Base-by-base conservation (phyloP, 2,113 vertebrate genomes). In the Alethe diademata region DNA sequence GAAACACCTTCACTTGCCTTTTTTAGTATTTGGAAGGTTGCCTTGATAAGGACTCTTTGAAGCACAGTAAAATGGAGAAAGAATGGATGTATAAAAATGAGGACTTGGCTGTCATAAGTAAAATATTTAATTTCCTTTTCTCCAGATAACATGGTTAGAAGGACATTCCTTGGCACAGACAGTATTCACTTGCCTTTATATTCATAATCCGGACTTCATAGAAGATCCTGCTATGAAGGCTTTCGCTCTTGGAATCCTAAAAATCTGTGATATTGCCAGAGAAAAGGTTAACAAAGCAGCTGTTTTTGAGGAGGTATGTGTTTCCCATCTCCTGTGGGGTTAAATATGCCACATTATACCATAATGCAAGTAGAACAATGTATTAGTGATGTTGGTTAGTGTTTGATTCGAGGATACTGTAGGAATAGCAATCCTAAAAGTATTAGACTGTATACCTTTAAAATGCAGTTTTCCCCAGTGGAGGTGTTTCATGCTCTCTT, bases 221-320 rank as follows among this genome's bases (percentile, higher is more conserved):
- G 99, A 99, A 97, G 99, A 99, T 97, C 99, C 99, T 66, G 98
- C 99, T 70, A 99, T 99, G 96, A 99, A 99, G 96, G 99, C 99
- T 76, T 99, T 99, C 96, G 99, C 99, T 90, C 97, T 99, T 47
- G 99, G 99, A 40, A 99, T 99, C 94, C 98, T 99, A 72, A 99
- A 99, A 98, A 99, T 99, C 84, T 99, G 99, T 91, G 99, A 99
- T 96, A 99, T 99, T 75, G 99, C 99, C 80, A 98, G 99, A 86
- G 99, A 99, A 97, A 99, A 99, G 96, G 99, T 99, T 95, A 99
- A 99, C 97, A 99, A 99, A 97, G 99, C 99, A 50, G 99, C 99
- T 79, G 99, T 99, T 82, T 99, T 99, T 93, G 99, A 99, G 97
- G 99, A 99, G 99, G 99, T 99, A 97, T 96, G 97, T 51, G 88